These are phyloP conservation scores for Neosilurus hyrtlii DNA, from an alignment of 2,797 vertebrate species.

Conservation along the genomic window DNA sequence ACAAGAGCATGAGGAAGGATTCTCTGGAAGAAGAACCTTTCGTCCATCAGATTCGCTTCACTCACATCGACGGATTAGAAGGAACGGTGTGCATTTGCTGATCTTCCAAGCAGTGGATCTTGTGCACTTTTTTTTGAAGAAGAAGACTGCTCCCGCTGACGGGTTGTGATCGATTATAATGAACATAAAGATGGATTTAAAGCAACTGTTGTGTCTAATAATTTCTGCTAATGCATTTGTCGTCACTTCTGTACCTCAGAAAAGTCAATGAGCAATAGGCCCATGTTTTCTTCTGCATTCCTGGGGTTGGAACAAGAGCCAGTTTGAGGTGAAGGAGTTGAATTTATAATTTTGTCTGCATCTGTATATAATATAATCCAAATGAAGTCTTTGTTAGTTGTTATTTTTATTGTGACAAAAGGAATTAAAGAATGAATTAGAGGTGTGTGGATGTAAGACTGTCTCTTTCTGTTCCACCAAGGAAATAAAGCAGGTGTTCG, in stretches of 20 bases:
- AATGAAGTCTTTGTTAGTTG: constrained; percentile 79
- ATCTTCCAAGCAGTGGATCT: constrained; percentile 56
- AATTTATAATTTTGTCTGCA: constrained; percentile 68
- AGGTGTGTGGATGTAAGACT: constrained; percentile 12
- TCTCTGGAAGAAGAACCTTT: constrained; percentile 17
- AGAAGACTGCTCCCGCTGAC: constrained; percentile 53
- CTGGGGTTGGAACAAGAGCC: constrained; percentile 68
- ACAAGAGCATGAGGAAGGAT: constrained; percentile 14
- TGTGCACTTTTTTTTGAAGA: constrained; percentile 62
- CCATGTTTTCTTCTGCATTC: constrained; percentile 60
- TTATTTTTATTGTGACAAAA: constrained; percentile 81
- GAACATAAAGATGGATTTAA: constrained; percentile 15
- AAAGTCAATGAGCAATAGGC: constrained; percentile 71
- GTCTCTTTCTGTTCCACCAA: neutral
- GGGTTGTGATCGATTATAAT: constrained; percentile 38
- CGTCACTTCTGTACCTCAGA: constrained; percentile 75
- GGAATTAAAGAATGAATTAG: constrained; percentile 54
- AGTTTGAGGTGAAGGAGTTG: constrained; percentile 69
- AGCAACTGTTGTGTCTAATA: constrained; percentile 19
- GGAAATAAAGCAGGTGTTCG: neutral
- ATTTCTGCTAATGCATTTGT: constrained; percentile 63
- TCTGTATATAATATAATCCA: constrained; percentile 72
- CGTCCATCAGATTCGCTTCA: constrained; percentile 9
- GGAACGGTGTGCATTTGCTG: constrained; percentile 44
- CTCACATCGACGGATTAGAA: constrained; percentile 1